A percentile compares a stretch with the other conserved stretches of the same genome.
phyloP scores from a whole-genome alignment of 2,797 vertebrate genomes.

The Pampus argenteus region DNA sequence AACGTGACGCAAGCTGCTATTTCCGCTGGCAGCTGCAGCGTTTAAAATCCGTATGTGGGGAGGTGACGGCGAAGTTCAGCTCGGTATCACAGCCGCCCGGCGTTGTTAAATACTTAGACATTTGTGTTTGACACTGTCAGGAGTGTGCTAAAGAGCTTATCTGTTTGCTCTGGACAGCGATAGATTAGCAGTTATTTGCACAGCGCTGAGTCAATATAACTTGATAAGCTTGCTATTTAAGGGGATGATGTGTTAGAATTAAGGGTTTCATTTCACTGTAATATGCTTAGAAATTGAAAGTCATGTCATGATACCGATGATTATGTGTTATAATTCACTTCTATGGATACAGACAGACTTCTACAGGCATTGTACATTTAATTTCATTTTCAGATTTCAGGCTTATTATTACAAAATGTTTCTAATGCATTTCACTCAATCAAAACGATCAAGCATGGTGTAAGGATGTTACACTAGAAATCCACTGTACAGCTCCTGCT shows the following conservation, averaged over 20 bases:
- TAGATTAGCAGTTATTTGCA: slow-evolving; percentile 53
- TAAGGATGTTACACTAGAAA: background rate
- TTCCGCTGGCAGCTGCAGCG: slow-evolving; percentile 16
- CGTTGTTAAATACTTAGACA: slow-evolving; percentile 1
- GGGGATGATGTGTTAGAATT: slow-evolving; percentile 20
- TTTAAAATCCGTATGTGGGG: slow-evolving; percentile 20
- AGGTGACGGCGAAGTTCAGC: slow-evolving; percentile 37
- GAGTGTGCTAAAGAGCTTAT: slow-evolving; percentile 37
- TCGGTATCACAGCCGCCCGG: background rate
- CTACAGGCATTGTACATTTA: background rate
- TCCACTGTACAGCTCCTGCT: background rate
- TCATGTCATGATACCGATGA: slow-evolving; percentile 1
- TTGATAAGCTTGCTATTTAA: slow-evolving; percentile 42
- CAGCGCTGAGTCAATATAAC: slow-evolving; percentile 38
- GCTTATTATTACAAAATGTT: background rate
- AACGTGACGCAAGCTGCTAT: slow-evolving; percentile 43
- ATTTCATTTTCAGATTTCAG: slow-evolving; percentile 10
- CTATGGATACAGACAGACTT: background rate
- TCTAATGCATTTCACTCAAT: background rate
- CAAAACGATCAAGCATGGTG: background rate
- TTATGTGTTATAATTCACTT: background rate
- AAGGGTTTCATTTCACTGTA: slow-evolving; percentile 29
- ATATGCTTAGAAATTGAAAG: background rate
- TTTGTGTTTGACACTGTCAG: slow-evolving; percentile 25
- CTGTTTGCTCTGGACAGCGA: slow-evolving; percentile 39